Evolutionary conservation across 2,113 vertebrate species (phyloP).

Genomic region (Dasyprocta punctata): DNA sequence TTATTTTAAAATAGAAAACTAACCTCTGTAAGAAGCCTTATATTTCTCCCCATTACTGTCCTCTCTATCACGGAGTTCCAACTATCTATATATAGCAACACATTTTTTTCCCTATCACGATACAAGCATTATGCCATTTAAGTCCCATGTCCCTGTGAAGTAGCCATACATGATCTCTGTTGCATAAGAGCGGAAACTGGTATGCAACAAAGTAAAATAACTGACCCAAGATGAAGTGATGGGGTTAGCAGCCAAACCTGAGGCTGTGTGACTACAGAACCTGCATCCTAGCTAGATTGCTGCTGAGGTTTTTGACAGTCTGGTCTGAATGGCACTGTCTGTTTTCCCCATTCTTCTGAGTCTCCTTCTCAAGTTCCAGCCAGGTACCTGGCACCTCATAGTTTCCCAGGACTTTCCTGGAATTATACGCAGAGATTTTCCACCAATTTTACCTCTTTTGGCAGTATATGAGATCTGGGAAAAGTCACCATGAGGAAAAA

Average conservation of each 20-base stretch:
- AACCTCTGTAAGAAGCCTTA: background rate
- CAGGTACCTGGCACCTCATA: background rate
- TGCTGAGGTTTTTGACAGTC: background rate
- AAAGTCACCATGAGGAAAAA: background rate
- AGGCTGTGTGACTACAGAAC: background rate
- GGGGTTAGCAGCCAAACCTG: background rate
- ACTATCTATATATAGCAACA: background rate
- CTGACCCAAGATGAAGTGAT: conserved; percentile 28
- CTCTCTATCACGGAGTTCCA: background rate
- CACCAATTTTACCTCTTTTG: background rate
- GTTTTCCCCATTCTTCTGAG: background rate
- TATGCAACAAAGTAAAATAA: background rate
- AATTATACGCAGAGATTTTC: background rate
- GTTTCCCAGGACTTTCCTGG: background rate
- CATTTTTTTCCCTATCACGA: background rate
- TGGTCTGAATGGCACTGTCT: background rate
- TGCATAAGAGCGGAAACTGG: background rate
- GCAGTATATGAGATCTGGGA: background rate
- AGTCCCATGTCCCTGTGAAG: background rate
- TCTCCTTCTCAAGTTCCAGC: background rate
- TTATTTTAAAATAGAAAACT: background rate
- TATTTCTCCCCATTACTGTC: background rate
- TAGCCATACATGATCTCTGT: background rate
- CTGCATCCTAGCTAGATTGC: background rate
- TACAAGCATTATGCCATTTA: background rate